Percentiles rank a stretch among this genome's conserved stretches.
Conservation (phyloP, 2,113 vertebrate species). For the Sclerurus mexicanus region DNA sequence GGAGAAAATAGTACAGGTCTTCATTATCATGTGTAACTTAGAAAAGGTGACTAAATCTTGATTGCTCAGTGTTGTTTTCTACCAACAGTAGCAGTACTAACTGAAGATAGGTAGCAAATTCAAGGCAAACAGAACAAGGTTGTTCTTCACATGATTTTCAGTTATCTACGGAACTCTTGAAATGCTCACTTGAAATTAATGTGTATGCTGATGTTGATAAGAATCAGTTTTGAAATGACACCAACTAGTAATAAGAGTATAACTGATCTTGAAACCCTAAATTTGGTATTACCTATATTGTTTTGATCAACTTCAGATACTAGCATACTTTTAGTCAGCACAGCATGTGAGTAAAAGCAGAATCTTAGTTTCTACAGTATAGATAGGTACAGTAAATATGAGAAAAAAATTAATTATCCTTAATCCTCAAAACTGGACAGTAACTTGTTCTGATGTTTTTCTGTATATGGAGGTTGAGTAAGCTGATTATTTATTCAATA, state of each 20-base stretch:
- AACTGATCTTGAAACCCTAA: not conserved
- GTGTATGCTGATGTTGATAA: not conserved
- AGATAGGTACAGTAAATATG: not conserved
- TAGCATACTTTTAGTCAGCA: not conserved
- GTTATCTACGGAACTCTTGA: not conserved
- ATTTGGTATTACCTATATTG: not conserved
- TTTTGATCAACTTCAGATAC: not conserved
- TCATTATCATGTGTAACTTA: not conserved
- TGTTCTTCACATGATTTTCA: not conserved
- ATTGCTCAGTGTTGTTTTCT: not conserved
- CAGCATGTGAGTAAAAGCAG: not conserved
- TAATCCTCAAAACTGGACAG: not conserved
- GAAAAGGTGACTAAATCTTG: not conserved
- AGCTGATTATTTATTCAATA: not conserved
- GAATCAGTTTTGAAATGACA: not conserved
- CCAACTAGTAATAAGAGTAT: not conserved
- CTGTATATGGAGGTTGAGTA: not conserved
- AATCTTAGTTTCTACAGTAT: not conserved
- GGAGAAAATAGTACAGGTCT: not conserved
- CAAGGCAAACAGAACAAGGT: not conserved
- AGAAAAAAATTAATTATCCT: not conserved
- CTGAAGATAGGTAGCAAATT: not conserved
- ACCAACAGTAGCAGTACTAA: not conserved
- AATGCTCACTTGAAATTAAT: not conserved
- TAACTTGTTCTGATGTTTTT: not conserved